Evolutionary conservation across 2,888 invertebrate genomes (phyloP), one percentile per base, ranked within the genome.

Genomic region (Gortyna flavago): DNA sequence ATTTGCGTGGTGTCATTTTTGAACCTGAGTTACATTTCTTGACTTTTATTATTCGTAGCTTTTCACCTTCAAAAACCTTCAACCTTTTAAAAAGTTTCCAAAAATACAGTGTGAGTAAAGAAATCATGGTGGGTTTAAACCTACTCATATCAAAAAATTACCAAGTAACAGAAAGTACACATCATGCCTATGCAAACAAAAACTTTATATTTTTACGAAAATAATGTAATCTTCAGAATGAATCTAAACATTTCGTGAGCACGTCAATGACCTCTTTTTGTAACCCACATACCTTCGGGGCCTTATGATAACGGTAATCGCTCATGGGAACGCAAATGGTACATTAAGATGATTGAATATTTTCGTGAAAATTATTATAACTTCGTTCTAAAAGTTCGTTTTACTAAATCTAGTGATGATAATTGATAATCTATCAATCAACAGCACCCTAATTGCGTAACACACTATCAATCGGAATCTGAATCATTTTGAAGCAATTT

Each of bases 251-350:
- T 80, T 88, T 79, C 81, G 80, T 79, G 78, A 77, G 25, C 72
- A 75, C 71, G 88, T 85, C 84, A 85, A 85, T 85, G 85, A 88
- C 89, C 89, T 75, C 77, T 85, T 86, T 79, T 13, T 48, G 66
- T 83, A 84, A 86, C 89, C 85, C 76, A 88, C 79, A 83, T 85
- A 70, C 70, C 65, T 74, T 67, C 44, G 59, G 75, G 72, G 67
- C 65, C 70, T 76, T 54, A 48, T 85, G 89, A 89, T 89, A 89
- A 88, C 84, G 78, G 71, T 81, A 81, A 83, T 79, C 85, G 80
- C 48, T 79, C 76, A 85, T 83, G 85, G 83, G 87, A 85, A 87
- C 81, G 73, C 73, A 70, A 83, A 80, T 71, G 62, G 54, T 66
- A 62, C 74, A 80, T 85, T 87, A 75, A 54, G 75, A 76, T 78